A percentile compares a stretch with the other conserved stretches of the same genome.
Evolutionary conservation across 2,113 vertebrate species (phyloP).

Genomic region (Ascaphus truei): DNA sequence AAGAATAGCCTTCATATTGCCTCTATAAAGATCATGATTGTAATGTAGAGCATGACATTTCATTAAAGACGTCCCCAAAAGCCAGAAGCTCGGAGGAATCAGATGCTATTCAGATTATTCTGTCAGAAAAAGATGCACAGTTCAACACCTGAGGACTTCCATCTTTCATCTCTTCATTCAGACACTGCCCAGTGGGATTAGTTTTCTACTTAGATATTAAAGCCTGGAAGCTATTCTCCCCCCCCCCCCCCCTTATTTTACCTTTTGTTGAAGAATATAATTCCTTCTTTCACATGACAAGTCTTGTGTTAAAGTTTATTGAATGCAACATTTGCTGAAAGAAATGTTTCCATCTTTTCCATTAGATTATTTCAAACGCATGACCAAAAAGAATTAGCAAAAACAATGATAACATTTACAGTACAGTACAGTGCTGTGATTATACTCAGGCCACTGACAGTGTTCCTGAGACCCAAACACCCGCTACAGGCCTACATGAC

Average conservation of each 20-base stretch:
- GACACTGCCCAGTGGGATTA: not conserved
- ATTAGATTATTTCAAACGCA: too few species aligned
- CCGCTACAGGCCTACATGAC: too few species aligned
- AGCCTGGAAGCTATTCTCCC: not conserved
- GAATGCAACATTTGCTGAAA: not conserved
- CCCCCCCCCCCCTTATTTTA: not conserved
- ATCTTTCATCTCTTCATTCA: not conserved
- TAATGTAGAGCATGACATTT: conserved; percentile 4
- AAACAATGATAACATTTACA: too few species aligned
- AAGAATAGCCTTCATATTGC: not conserved
- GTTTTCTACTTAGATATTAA: not conserved
- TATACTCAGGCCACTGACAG: too few species aligned
- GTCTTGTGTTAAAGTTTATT: not conserved
- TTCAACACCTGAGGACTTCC: not conserved
- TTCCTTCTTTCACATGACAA: too few species aligned
- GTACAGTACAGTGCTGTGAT: too few species aligned
- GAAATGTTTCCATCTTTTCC: too few species aligned
- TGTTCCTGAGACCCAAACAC: too few species aligned
- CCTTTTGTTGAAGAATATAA: too few species aligned
- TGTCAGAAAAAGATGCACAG: not conserved
- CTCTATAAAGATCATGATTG: not conserved
- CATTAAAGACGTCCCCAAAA: conserved; percentile 20
- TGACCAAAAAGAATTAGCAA: too few species aligned
- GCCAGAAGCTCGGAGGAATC: not conserved
- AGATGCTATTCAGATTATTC: not conserved